Base-by-base conservation (phyloP, 2,113 vertebrate species). In the Dinomys branickii region DNA sequence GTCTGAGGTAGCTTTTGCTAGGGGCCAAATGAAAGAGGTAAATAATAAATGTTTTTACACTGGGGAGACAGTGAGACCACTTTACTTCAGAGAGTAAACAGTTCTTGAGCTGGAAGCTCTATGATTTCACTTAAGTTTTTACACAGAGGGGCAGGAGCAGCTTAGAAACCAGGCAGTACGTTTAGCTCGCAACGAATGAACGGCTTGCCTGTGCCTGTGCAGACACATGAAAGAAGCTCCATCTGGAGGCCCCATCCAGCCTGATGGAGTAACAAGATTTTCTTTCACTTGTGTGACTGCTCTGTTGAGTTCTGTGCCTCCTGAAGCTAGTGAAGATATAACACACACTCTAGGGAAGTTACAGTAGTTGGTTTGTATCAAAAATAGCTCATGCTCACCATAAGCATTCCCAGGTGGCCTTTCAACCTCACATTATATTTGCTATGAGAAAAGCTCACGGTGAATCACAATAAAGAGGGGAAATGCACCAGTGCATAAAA, bases 341-440 rank as follows among this genome's bases (percentile, higher is more conserved):
- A 92, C 80, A 65, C 24, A 96, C 96, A 35, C 35, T 96, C 85
- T 95, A 63, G 54, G 93, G 98, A 97, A 96, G 87, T 95, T 91
- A 75, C 54, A 75, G 73, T 73, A 94, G 92, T 85, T 84, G 97
- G 80, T 19, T 41, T 98, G 81, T 44, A 92, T 96, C 85, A 92
- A 97, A 97, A 96, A 96, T 96, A 93, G 26, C 77, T 96, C 86
- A 84, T 90, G 38, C 90, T 84, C 96, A 96, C 77, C 88, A 73
- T 80, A 30, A 84, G 41, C 84, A 85, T 92, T 98, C 97, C 97
- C 88, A 4, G 87, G 96, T 82, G 92, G 52, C 88, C 98, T 95
- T 97, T 97, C 86, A 91, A 75, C 13, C 88, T 98, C 90, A 97
- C 85, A 97, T 91, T 6, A 61, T 88, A 97, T 98, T 98, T 98